Base-by-base conservation (phyloP, 1,140 invertebrate genomes). In the Pantala flavescens region DNA sequence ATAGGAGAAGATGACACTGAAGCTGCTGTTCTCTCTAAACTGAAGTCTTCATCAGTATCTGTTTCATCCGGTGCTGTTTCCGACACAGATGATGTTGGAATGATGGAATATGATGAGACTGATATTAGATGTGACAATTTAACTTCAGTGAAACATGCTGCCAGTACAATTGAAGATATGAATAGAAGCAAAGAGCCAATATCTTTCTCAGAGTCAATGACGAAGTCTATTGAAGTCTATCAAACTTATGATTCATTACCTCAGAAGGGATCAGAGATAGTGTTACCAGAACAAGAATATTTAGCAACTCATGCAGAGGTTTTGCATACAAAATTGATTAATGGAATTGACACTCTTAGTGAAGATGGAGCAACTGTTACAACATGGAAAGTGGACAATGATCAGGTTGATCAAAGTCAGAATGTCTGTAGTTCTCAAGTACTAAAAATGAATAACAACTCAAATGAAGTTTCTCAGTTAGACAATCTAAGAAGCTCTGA, bases 21-120 rank as follows among this genome's bases (percentile, higher is more conserved):
- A 21, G 49, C 49, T 19, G 49, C 49, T 7, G 49, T 63, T 63
- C 49, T 63, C 5, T 63, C 49, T 3, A 63, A 63, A 21, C n/a
- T 63, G 12, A 63, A 63, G n/a, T 63, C 49, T 3, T 63, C 49
- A 7, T 63, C 49, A 19, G 49, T 21, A 63, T 63, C 49, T 14
- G 49, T 63, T 63, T 63, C 49, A 63, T 63, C 49, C 5, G 49
- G 49, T 63, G 49, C 49, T 63, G 49, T 63, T 63, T 63, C 49
- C 5, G 49, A 63, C 49, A 63, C 49, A 63, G 49, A 63, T 63
- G 49, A 63, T 63, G 49, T 63, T 63, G 49, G 49, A 63, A 63
- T 63, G 49, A 63, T 63, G 49, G 49, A 63, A 63, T 63, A 63
- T 63, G 49, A 63, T 63, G 49, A 63, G n/a, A 14, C 49, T 19